These are phyloP conservation scores for Oncopodura yosiiana DNA, from an alignment of 1,140 invertebrate species.

Conservation along the genomic window DNA sequence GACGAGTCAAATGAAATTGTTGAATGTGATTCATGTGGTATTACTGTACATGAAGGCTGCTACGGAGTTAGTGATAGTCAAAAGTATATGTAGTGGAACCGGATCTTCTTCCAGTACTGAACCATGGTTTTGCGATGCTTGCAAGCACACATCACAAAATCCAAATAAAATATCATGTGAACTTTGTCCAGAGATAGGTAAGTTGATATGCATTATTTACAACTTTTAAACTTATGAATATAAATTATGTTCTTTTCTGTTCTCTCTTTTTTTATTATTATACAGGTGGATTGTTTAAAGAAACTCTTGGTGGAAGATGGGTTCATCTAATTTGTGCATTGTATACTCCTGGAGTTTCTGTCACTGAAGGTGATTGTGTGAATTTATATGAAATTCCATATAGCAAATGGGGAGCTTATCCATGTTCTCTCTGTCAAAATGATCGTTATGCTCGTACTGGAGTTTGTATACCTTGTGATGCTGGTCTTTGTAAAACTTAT, in stretches of 20 bases:
- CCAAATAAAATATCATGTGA: conserved; percentile 75
- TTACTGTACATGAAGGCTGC: conserved; percentile 92
- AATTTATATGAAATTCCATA: conserved; percentile 92
- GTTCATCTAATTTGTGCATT: conserved; percentile 94
- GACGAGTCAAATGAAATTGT: conserved; percentile 92
- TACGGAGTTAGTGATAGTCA: conserved; percentile 90
- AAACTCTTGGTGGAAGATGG: conserved; percentile 93
- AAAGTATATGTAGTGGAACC: conserved; percentile 71
- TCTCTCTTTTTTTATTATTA: conserved; percentile 29
- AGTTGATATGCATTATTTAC: conserved; percentile 21
- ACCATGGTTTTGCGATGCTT: conserved; percentile 98
- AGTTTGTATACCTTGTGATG: conserved; percentile 92
- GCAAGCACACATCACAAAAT: conserved; percentile 82
- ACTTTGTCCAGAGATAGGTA: conserved; percentile 69
- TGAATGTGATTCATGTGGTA: conserved; percentile 90
- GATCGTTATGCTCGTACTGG: conserved; percentile 75
- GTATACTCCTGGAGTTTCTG: conserved; percentile 93
- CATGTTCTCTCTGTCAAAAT: conserved; percentile 78
- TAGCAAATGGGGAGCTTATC: conserved; percentile 83
- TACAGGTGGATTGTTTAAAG: conserved; percentile 85
- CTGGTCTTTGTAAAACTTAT: conserved; percentile 91
- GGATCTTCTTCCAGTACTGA: conserved; percentile 86
- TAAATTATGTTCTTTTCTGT: not conserved
- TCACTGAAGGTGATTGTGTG: conserved; percentile 83
- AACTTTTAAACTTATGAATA: not conserved